These are phyloP conservation scores for Pogonophryne albipinna DNA, from an alignment of 2,797 vertebrate genomes.

Conservation along the genomic window DNA sequence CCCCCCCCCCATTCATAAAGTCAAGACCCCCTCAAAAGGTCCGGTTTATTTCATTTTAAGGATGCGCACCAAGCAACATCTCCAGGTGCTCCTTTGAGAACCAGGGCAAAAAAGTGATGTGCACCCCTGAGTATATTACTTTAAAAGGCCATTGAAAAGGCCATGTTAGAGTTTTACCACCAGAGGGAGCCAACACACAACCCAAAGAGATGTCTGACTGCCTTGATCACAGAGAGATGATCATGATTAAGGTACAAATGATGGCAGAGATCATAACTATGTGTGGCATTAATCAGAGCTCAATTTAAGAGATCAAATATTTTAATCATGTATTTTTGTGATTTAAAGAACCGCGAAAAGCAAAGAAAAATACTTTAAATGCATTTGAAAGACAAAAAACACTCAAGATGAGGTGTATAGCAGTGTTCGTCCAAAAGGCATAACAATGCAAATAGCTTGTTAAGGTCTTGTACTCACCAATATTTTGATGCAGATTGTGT, in stretches of 20 bases:
- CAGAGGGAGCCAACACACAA: slow-evolving; percentile 46
- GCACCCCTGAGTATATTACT: too few relatives aligned
- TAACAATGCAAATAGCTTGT: too few relatives aligned
- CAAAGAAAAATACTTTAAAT: neutral
- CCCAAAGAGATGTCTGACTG: neutral
- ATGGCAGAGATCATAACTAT: neutral
- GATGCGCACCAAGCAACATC: too few relatives aligned
- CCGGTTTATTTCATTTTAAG: too few relatives aligned
- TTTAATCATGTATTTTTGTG: neutral
- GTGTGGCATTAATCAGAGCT: neutral
- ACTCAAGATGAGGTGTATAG: neutral
- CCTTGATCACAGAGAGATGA: neutral
- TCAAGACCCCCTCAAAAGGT: too few relatives aligned
- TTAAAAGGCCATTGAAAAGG: neutral
- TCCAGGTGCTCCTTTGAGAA: too few relatives aligned
- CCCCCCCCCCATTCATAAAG: too few relatives aligned
- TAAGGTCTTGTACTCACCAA: neutral
- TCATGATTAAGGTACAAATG: neutral
- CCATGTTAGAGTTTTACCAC: neutral
- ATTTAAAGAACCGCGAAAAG: neutral
- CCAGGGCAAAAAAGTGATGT: too few relatives aligned
- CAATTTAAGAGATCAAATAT: neutral
- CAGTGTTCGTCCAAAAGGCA: too few relatives aligned
- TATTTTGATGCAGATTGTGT: neutral
- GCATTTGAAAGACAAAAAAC: neutral